Base-by-base conservation (phyloP, 2,113 vertebrate genomes). In the Caranx ignobilis region DNA sequence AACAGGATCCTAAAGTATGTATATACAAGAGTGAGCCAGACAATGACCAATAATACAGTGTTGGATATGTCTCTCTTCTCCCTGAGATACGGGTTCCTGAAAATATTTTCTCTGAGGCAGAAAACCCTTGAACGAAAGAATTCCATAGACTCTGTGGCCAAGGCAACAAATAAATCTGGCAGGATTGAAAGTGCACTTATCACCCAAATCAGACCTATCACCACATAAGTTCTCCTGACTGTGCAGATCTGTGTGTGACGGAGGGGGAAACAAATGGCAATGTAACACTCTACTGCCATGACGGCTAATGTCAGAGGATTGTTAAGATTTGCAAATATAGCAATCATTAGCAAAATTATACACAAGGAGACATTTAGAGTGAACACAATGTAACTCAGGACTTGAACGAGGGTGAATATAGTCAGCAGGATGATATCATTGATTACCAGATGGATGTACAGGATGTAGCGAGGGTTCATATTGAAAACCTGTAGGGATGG, bases 391-490 rank as follows among this genome's bases (percentile, higher is more conserved):
- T 88, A 88, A 63, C 76, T 89, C 9, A 84, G 16, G 5, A 87
- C 47, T 8, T 80, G 69, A 6, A 87, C 0, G 2, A 89, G 26
- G 8, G 55, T 68, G 12, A 67, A 74, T 31, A 85, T 3, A 2
- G 26, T 68, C 11, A 92, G 61, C 69, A 81, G 76, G 12, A 92
- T 73, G 1, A 87, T 90, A 4, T 90, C 88, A 11, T 86, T 89
- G 57, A 85, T 35, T 0, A 92, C 91, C 85, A 92, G 84, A 35
- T 92, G 88, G 52, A 90, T 87, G 81, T 79, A 94, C 13, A 94
- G 90, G 45, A 93, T 92, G 85, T 94, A 94, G 32, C 93, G 91
- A 50, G 93, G 89, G 57, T 91, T 94, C 67, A 80, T 64, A 0
- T 45, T 79, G 64, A 94, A 90, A 19, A 90, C 70, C 84, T 92